Percentiles rank a stretch among this genome's conserved stretches.
Evolutionary conservation across 2,113 vertebrate genomes (phyloP).

Genomic region (Nerophis ophidion): DNA sequence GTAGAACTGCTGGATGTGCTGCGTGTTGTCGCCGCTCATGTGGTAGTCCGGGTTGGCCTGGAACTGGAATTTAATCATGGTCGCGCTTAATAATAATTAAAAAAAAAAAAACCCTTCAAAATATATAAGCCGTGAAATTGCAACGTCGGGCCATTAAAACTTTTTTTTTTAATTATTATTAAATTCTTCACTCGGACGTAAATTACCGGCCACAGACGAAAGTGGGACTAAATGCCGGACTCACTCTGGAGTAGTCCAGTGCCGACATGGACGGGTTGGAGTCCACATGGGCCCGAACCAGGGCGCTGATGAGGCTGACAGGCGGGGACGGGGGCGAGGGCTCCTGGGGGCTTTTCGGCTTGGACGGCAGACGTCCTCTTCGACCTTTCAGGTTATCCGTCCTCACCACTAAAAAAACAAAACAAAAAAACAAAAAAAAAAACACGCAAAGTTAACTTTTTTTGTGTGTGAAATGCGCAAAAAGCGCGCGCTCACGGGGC

Average conservation of each 20-base stretch:
- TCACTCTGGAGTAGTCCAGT: slow-evolving; percentile 97
- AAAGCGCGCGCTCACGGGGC: background rate
- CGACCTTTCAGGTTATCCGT: slow-evolving; percentile 96
- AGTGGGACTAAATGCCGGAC: slow-evolving; percentile 32
- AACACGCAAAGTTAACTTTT: background rate
- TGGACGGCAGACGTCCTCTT: slow-evolving; percentile 93
- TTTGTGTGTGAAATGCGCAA: background rate
- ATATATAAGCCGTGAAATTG: slow-evolving; percentile 95
- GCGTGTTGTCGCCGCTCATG: slow-evolving; percentile 94
- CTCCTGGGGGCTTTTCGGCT: slow-evolving; percentile 98
- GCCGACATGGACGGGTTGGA: slow-evolving; percentile 97
- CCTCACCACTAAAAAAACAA: slow-evolving; percentile 80
- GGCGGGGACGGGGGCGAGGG: slow-evolving; percentile 92
- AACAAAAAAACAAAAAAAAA: slow-evolving; percentile 13
- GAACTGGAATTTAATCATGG: slow-evolving; percentile 89
- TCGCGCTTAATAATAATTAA: slow-evolving; percentile 85
- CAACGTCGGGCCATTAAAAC: slow-evolving; percentile 60
- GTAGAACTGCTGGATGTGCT: slow-evolving; percentile 99
- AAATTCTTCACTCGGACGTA: slow-evolving; percentile 76
- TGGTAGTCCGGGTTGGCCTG: slow-evolving; percentile 98
- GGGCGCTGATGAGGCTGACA: slow-evolving; percentile 96
- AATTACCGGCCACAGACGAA: slow-evolving; percentile 51
- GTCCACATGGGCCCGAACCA: slow-evolving; percentile 96
- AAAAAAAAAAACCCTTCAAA: slow-evolving; percentile 83
- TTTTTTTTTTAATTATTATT: slow-evolving; percentile 62